Evolutionary conservation across 2,113 vertebrate genomes (phyloP).

Genomic region (Stegastes partitus): DNA sequence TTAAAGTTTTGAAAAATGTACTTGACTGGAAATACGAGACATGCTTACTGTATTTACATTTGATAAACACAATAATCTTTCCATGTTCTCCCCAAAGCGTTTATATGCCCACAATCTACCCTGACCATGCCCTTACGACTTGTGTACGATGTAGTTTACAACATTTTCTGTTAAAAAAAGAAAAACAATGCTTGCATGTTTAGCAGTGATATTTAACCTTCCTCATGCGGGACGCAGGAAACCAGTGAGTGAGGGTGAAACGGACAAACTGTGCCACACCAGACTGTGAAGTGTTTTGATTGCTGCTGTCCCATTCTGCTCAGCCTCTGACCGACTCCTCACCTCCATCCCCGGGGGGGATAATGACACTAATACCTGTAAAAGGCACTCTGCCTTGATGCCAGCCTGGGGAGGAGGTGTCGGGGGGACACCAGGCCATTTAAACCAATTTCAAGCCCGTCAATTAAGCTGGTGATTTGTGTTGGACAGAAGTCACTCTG

Average conservation of each 20-base stretch:
- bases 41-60: too few relatives aligned
- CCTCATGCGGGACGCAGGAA: neutral
- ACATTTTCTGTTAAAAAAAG: too few relatives aligned
- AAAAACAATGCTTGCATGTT: too few relatives aligned
- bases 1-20: too few relatives aligned
- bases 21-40: too few relatives aligned
- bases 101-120: too few relatives aligned
- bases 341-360: slow-evolving; percentile 36
- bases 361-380: slow-evolving; percentile 70
- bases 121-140: neutral
- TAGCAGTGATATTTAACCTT: neutral
- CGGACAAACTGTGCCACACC: slow-evolving; percentile 7
- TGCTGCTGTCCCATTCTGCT: slow-evolving; percentile 28
- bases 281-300: slow-evolving; percentile 44
- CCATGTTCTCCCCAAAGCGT: too few relatives aligned
- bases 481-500: slow-evolving; percentile 72
- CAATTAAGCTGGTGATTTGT: slow-evolving; percentile 78
- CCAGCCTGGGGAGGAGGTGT: slow-evolving; percentile 22
- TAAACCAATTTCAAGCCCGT: slow-evolving; percentile 70
- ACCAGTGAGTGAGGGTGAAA: slow-evolving; percentile 8
- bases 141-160: neutral
- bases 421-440: slow-evolving; percentile 51
- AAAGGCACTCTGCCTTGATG: slow-evolving; percentile 41
- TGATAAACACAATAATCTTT: too few relatives aligned
- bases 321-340: slow-evolving; percentile 47